These are phyloP conservation scores for Lasiurus cinereus DNA, from an alignment of 2,113 vertebrate genomes.

Conservation along the genomic window DNA sequence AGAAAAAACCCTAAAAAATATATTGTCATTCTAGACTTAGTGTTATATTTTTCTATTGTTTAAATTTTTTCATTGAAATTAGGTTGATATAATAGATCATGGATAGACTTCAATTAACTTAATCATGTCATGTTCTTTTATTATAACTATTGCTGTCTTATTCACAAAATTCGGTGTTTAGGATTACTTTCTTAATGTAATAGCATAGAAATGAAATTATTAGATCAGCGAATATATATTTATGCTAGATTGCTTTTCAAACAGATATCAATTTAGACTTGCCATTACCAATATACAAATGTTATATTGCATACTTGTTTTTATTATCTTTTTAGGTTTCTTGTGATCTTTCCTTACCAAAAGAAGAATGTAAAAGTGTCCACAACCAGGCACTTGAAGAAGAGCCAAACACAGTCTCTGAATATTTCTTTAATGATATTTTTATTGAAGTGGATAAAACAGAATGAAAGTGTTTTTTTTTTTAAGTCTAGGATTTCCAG, in stretches of 20 bases:
- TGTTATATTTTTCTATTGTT: slow-evolving; percentile 32
- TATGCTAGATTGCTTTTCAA: slow-evolving; percentile 14
- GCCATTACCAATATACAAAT: not conserved
- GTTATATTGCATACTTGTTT: not conserved
- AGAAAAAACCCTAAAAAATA: not conserved
- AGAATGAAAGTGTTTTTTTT: slow-evolving; percentile 75
- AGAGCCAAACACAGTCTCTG: slow-evolving; percentile 91
- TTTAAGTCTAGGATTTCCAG: slow-evolving; percentile 47
- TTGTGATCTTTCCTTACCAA: slow-evolving; percentile 60
- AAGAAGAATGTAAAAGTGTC: slow-evolving; percentile 69
- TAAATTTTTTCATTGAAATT: slow-evolving; percentile 28
- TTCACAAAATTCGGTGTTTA: slow-evolving; percentile 38
- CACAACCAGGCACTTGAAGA: slow-evolving; percentile 82
- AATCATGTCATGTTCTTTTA: slow-evolving; percentile 23
- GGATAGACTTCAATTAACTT: not conserved
- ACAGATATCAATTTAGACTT: not conserved
- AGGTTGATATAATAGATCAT: not conserved
- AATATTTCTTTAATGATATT: slow-evolving; percentile 96
- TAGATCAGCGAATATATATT: not conserved
- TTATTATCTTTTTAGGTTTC: slow-evolving; percentile 81
- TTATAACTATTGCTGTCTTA: not conserved
- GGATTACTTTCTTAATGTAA: slow-evolving; percentile 22
- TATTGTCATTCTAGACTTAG: slow-evolving; percentile 33
- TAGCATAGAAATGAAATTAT: slow-evolving; percentile 8
- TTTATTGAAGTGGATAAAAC: slow-evolving; percentile 95